phyloP scores from a whole-genome alignment of 2,888 invertebrate species.

The Calliopum simillimum region DNA sequence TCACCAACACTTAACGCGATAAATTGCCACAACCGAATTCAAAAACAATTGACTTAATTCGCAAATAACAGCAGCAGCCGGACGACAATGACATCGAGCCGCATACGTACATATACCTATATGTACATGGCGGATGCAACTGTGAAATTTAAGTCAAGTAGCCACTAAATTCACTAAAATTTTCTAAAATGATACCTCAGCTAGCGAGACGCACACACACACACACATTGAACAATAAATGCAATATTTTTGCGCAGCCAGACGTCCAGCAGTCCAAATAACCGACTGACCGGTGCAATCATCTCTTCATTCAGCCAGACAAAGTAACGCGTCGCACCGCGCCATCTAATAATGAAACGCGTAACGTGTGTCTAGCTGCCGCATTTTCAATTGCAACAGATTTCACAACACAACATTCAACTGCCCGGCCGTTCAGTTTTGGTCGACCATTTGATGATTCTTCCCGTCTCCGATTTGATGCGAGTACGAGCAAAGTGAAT shows the following conservation, averaged over 20 bases:
- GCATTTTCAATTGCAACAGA: slow-evolving; percentile 49
- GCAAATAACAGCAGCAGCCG: slow-evolving; percentile 44
- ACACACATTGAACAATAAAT: too few species aligned
- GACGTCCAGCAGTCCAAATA: too few species aligned
- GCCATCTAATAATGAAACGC: slow-evolving; percentile 50
- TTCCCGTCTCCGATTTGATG: not conserved
- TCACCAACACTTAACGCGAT: slow-evolving; percentile 53
- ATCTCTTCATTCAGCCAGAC: not conserved
- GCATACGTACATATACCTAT: slow-evolving; percentile 3
- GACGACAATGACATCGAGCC: slow-evolving; percentile 21
- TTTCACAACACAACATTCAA: not conserved
- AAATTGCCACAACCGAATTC: slow-evolving; percentile 67
- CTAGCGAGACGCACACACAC: slow-evolving; percentile 37
- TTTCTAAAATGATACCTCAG: slow-evolving; percentile 45
- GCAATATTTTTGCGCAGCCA: too few species aligned
- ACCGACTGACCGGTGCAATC: too few species aligned
- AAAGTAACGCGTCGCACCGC: slow-evolving; percentile 18
- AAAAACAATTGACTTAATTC: slow-evolving; percentile 64
- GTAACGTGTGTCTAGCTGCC: slow-evolving; percentile 49
- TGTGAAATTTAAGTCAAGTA: slow-evolving; percentile 48
- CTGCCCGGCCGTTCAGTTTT: not conserved
- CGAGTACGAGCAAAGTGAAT: slow-evolving; percentile 48
- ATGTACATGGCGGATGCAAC: slow-evolving; percentile 28
- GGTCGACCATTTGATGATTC: too few species aligned
- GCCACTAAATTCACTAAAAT: slow-evolving; percentile 28